Base-by-base conservation (phyloP, 2,888 invertebrate genomes). In the Anaspis maculata region DNA sequence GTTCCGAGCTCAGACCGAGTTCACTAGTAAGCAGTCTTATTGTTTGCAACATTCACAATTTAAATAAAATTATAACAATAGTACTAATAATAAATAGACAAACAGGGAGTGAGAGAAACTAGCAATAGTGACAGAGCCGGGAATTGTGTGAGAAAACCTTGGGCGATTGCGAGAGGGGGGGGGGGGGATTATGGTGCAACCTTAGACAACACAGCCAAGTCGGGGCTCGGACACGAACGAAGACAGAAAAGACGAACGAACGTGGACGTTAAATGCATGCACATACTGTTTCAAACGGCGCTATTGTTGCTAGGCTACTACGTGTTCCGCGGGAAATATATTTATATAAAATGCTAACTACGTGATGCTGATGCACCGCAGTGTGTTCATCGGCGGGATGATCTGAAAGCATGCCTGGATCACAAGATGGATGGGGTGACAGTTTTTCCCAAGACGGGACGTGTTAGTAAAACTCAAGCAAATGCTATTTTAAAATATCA, bases 191-290 rank as follows among this genome's bases (percentile, higher is more conserved):
- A 51, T 52, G 49, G 62, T 63, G 63, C 62, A 61, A 59, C 60
- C 59, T 51, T 51, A 63, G 64, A 66, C 66, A 66, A 66, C 66
- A 66, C 66, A 66, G 66, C 66, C 66, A 62, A 57, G 53, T 57
- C 45, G 56, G 58, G 55, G 38, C 44, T 44, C 40, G 46, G 41
- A 44, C 48, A 51, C 45, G 49, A 44, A 45, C 37, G 40, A 35
- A 41, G 41, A 49, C 47, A 46, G 37, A 47, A 41, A 33, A 41
- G 41, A 50, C 48, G 48, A 37, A 48, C 48, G 51, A 39, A 51
- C 46, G 45, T 48, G 47, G 39, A 49, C 49, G 48, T 42, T 51
- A 48, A n/a, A 45, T 37, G 38, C 57, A 58, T 57, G 57, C 57
- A 58, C 39, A 48, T 46, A 43, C 48, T 44, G 42, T 28, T 30